Base-by-base conservation (phyloP, 2,888 invertebrate species). In the Synanthedon myopaeformis region DNA sequence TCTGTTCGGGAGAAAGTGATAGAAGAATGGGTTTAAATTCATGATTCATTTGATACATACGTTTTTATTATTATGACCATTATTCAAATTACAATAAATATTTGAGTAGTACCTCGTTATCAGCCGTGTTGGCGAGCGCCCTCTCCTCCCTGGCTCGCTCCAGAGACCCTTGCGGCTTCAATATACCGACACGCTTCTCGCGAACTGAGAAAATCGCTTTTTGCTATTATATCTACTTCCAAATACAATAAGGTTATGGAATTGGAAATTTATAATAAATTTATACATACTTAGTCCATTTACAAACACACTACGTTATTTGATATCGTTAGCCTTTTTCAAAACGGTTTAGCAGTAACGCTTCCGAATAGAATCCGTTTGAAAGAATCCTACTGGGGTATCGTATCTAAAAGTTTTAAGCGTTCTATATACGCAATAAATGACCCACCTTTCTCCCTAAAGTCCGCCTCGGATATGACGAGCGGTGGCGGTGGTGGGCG, bases 81-180 rank as follows among this genome's bases (percentile, higher is more conserved):
- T 8, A 11, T 17, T 17, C 17, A 17, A 17, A 17, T 45, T 45
- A n/a, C n/a, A 45, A 13, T 6, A 45, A 13, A 45, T 11, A 12
- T 41, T 28, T 0, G 3, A 12, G n/a, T 35, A 52, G 41, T 6
- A 70, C 69, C 59, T 65, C 71, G 0, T 79, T 77, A 0, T 80
- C 79, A 6, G 76, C 74, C 0, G 72, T 73, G 64, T 58, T 59
- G 41, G 85, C 77, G 53, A 88, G 61, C 1, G 90, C 90, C 1
- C 90, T 83, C 59, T 91, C 91, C 62, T 90, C 92, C 11, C 92
- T 80, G 17, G 91, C 90, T 28, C 92, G 89, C 69, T 92, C 92
- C 58, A 92, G 65, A 0, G 92, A 92, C 0, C 92, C 92, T 68
- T 93, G 92, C 0, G 93, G 92, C 67, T 93, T 93, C 58, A 93